Evolutionary conservation across 2,113 vertebrate genomes (phyloP), one percentile per base, ranked within the genome.

Genomic region (Cricetomys ansorgei): DNA sequence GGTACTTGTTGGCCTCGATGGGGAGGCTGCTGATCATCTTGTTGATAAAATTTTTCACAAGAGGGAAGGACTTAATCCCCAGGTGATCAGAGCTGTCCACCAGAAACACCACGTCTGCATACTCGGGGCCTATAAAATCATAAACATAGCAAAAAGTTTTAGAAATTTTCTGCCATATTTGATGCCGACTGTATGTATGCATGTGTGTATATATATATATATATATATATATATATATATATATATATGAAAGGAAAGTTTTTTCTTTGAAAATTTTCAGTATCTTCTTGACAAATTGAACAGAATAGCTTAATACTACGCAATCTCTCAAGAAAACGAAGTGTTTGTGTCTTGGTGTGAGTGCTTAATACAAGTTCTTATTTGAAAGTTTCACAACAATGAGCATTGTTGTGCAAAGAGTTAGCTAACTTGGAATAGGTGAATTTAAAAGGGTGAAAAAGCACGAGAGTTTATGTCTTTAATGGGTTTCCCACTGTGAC

Each of bases 61-160:
- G 85, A 0, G 69, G 95, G 29, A 98, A 98, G 80, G 77, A 73
- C 29, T 97, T 97, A 1, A 5, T 5, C 40, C 97, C 98, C 95
- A 98, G 91, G 75, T 65, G 50, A 34, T 97, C 94, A 0, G 98
- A 98, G 91, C 97, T 97, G 67, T 98, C 98, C 93, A 98, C 86
- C 87, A 98, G 98, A 73, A 98, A 98, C 37, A 98, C 97, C 4
- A 98, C 77, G 43, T 98, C 98, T 40, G 88, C 96, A 40, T 98
- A 98, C 79, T 97, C 79, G 2, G 97, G 90, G 37, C 55, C 98
- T 97, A 43, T 37, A 94, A 92, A 92, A 70, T 53, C 84, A 96
- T 0, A 53, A 62, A 75, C 0, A 40, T 10, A 85, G 37, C 29
- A 40, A 89, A 64, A 62, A 76, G 6, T 65, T n/a, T 73, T 25